Evolutionary conservation across 1,140 invertebrate genomes (phyloP).

Genomic region (Bombus vancouverensis): DNA sequence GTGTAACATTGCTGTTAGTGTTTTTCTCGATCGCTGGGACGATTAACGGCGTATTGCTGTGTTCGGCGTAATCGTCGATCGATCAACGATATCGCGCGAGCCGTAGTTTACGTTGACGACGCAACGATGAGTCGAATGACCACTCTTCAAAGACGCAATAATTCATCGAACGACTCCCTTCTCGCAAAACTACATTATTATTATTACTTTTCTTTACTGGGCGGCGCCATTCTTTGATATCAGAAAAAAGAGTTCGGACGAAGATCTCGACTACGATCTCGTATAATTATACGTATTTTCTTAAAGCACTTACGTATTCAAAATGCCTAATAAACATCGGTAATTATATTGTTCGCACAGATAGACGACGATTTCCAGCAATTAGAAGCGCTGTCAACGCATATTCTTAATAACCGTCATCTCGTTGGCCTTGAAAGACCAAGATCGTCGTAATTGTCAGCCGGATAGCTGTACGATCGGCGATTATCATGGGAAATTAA

Average conservation of each 20-base stretch:
- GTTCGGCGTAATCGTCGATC: conserved; percentile 10
- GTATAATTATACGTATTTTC: background rate
- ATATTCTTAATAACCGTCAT: background rate
- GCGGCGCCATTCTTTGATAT: background rate
- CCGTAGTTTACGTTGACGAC: background rate
- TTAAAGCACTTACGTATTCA: too few species aligned
- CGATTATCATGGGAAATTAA: conserved; percentile 3
- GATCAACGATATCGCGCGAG: background rate
- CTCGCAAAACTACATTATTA: background rate
- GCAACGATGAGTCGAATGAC: background rate
- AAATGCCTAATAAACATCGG: background rate
- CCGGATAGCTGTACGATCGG: background rate
- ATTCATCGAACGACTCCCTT: background rate
- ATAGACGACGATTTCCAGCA: background rate
- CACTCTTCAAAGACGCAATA: background rate
- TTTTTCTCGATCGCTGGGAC: background rate
- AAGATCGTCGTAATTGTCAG: conserved; percentile 2
- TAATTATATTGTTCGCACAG: too few species aligned
- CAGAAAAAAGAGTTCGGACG: background rate
- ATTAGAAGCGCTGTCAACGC: background rate
- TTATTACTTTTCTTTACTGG: background rate
- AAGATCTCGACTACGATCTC: background rate
- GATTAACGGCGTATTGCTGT: background rate
- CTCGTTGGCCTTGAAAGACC: background rate
- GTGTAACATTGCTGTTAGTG: background rate